Evolutionary conservation across 2,113 vertebrate genomes (phyloP).

Genomic region (Rhizomys pruinosus): DNA sequence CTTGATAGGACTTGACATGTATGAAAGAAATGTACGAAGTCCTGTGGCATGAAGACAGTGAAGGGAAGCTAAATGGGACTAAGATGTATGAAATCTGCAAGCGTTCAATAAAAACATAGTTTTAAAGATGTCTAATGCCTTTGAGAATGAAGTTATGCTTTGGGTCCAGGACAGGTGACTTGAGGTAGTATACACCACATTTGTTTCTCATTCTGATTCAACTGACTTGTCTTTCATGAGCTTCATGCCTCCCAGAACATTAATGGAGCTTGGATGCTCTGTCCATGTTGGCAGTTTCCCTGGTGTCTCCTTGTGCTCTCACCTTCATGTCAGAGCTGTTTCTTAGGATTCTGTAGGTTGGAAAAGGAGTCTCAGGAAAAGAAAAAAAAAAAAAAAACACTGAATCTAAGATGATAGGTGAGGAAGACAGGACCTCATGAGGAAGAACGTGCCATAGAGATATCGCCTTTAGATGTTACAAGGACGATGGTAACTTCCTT

Average conservation of each 20-base stretch:
- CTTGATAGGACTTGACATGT: too few species aligned
- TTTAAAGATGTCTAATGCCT: background rate
- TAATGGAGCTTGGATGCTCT: background rate
- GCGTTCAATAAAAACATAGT: too few species aligned
- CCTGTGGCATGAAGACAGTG: too few species aligned
- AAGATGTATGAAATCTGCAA: too few species aligned
- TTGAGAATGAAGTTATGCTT: background rate
- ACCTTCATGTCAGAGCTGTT: background rate
- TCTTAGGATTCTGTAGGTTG: background rate
- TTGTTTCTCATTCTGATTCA: conserved; percentile 43
- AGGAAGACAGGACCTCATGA: background rate
- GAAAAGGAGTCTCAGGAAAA: background rate
- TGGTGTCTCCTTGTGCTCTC: background rate
- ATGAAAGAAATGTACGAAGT: too few species aligned
- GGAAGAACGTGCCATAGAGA: background rate
- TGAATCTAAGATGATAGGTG: background rate
- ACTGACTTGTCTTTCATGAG: conserved; percentile 26
- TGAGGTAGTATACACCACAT: background rate
- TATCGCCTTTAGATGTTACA: background rate
- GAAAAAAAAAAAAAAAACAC: too few species aligned
- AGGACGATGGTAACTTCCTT: background rate
- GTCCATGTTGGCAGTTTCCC: background rate
- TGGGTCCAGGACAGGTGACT: conserved; percentile 8
- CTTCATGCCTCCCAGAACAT: background rate
- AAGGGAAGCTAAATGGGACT: too few species aligned